phyloP scores from a whole-genome alignment of 2,888 invertebrate genomes.

The Eudasyphora cyanicolor region DNA sequence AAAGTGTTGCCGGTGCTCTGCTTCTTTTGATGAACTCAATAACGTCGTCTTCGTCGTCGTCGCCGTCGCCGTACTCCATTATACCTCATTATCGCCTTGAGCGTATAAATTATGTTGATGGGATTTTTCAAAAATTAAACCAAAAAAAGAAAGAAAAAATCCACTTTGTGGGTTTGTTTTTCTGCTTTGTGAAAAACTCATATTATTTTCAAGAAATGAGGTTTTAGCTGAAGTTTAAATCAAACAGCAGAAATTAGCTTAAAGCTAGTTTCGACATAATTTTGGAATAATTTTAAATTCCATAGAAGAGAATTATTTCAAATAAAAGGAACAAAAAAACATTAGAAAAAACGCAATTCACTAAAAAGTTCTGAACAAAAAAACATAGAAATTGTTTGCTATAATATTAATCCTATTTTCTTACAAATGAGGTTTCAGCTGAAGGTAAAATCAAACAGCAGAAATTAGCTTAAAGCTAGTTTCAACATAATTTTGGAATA shows the following conservation, averaged over 20 bases:
- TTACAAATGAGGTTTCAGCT: too few relatives aligned
- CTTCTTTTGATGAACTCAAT: conserved; percentile 64
- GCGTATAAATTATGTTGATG: conserved; percentile 79
- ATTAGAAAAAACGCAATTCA: too few relatives aligned
- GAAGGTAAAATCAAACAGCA: too few relatives aligned
- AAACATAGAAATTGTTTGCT: too few relatives aligned
- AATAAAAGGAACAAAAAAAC: too few relatives aligned
- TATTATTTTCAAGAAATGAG: conserved; percentile 3
- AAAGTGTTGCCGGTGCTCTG: conserved; percentile 33
- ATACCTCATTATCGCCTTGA: conserved; percentile 80
- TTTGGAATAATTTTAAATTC: not conserved
- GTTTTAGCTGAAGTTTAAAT: too few relatives aligned
- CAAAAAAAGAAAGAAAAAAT: not conserved
- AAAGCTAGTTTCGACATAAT: conserved; percentile 37
- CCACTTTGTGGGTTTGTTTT: not conserved
- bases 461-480: conserved; percentile 56
- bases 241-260: conserved; percentile 52
- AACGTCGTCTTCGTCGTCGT: too few relatives aligned
- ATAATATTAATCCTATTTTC: too few relatives aligned
- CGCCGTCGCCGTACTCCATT: conserved; percentile 77
- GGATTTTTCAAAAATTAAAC: conserved; percentile 66
- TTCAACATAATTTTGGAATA: not conserved
- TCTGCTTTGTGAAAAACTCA: conserved; percentile 4
- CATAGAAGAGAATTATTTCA: too few relatives aligned
- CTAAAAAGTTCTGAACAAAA: too few relatives aligned